phyloP scores from a whole-genome alignment of 1,140 invertebrate genomes.

The Orchesella cincta region DNA sequence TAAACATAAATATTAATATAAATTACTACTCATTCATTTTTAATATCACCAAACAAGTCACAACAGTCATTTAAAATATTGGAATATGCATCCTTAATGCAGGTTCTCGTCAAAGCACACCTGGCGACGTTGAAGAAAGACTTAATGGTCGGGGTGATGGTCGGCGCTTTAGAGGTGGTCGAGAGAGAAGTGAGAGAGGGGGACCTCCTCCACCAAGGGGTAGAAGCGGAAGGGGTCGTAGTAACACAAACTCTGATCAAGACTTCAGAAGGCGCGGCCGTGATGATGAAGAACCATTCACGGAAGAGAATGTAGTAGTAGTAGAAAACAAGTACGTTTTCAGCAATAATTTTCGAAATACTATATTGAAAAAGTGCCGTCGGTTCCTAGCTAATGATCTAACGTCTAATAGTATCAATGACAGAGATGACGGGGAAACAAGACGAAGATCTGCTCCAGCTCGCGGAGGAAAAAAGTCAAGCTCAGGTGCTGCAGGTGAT shows the following conservation, averaged over 20 bases:
- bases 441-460: not conserved
- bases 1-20: too few species aligned
- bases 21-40: too few species aligned
- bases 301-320: conserved; percentile 14
- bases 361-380: not conserved
- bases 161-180: conserved; percentile 40
- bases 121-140: conserved; percentile 45
- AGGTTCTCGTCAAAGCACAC: conserved; percentile 47
- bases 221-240: conserved; percentile 32
- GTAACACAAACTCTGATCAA: conserved; percentile 34
- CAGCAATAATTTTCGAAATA: not conserved
- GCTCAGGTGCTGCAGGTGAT: conserved; percentile 23
- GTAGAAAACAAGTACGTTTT: conserved; percentile 22
- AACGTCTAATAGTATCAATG: conserved; percentile 3
- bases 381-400: not conserved
- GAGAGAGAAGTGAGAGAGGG: conserved; percentile 30
- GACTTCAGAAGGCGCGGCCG: conserved; percentile 40
- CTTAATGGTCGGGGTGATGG: conserved; percentile 40
- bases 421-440: not conserved
- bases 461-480: conserved; percentile 24
- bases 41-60: not conserved
- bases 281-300: conserved; percentile 34
- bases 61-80: conserved; percentile 2
- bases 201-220: not conserved
- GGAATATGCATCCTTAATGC: conserved; percentile 2